Conservation (phyloP, 2,113 vertebrate species). For the Nansenia antarctica region DNA sequence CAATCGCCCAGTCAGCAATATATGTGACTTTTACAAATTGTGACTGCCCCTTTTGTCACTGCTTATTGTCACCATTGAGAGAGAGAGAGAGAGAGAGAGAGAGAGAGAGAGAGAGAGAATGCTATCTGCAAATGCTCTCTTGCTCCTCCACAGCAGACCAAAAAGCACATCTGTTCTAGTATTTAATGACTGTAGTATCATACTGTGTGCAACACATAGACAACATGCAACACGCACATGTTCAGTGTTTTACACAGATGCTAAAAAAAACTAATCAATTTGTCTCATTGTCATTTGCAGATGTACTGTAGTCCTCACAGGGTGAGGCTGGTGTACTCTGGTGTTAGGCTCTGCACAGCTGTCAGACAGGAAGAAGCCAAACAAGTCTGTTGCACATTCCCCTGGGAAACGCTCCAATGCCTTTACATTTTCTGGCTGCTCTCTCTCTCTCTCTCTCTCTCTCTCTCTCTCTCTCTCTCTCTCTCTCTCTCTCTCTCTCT, state of each 20-base stretch:
- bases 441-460: background rate
- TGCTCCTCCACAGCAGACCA: no score
- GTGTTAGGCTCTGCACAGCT: background rate
- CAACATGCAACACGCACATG: no score
- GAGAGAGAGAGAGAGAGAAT: constrained; percentile 8
- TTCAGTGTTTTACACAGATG: no score
- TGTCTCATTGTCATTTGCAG: background rate
- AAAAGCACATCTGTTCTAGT: no score
- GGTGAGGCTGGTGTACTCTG: background rate
- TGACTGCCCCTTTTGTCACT: constrained; percentile 27
- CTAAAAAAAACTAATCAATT: no score
- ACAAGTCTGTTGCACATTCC: background rate
- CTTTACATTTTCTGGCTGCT: background rate
- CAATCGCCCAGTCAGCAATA: constrained; percentile 39
- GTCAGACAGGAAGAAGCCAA: background rate
- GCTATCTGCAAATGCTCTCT: no score
- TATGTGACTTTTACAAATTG: constrained; percentile 50
- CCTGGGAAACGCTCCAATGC: background rate
- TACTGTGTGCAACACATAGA: no score
- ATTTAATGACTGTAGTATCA: no score
- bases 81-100: constrained; percentile 23
- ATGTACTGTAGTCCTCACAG: background rate
- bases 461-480: constrained; percentile 1
- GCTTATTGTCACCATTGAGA: constrained; percentile 47
- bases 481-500: background rate